Base-by-base conservation (phyloP, 2,797 vertebrate species). In the Gouania willdenowi region DNA sequence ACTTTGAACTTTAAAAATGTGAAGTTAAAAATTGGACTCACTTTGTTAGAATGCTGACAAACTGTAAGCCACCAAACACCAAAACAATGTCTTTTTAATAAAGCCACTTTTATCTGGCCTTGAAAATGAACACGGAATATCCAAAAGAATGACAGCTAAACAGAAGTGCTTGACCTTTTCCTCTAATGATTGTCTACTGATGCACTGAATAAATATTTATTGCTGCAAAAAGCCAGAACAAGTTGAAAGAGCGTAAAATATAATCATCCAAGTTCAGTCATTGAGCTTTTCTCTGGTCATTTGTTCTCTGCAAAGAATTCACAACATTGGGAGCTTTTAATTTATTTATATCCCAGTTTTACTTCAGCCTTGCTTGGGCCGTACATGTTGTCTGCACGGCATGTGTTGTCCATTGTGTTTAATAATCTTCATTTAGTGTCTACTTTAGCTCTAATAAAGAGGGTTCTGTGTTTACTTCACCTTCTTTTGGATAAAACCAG, bases 41-140 rank as follows among this genome's bases (percentile, higher is more conserved):
- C 35, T 61, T 12, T 52, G 49, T 67, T 71, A 59, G 63, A 42
- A 8, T 79, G 76, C 59, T 26, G 48, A 41, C 31, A n/a, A 35
- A 59, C 52, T 56, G 68, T 35, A 37, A 68, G 62, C 71, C 20
- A 18, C 1, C 2, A 8, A 50, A 39, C 51, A 21, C 41, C 47
- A 53, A 7, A 26, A 53, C 25, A 39, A 35, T 58, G 41, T 9
- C 15, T 56, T 55, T 33, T 52, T 28, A 39, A 17, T 26, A 45
- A 14, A 25, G 10, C 6, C 26, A 10, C 20, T 22, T 20, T 28
- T 35, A 40, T 21, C 11, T 10, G 19, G n/a, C 4, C 20, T 30
- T 6, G 8, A 17, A 32, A 56, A 52, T 45, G 33, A 32, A 45
- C 24, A 56, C 24, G 33, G 32, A 36, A 45, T 47, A 33, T 47